phyloP scores from a whole-genome alignment of 2,888 invertebrate species.

The Terebella lapidaria region DNA sequence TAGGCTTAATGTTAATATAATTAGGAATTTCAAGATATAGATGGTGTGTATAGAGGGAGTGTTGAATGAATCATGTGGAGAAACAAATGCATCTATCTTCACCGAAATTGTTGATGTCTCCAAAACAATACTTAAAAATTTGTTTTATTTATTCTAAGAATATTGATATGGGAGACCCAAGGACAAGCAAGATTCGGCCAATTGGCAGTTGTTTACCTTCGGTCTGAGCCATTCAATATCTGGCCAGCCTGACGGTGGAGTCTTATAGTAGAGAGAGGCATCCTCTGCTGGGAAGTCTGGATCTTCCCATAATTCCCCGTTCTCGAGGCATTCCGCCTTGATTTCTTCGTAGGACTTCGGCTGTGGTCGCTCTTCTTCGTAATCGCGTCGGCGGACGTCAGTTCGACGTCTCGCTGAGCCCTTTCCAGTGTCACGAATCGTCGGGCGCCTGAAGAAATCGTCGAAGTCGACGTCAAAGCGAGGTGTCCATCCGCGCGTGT shows the following conservation, averaged over 20 bases:
- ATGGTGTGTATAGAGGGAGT: too few relatives aligned
- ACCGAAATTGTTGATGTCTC: too few relatives aligned
- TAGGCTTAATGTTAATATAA: background rate
- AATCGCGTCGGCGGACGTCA: background rate
- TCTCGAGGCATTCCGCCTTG: slow-evolving; percentile 65
- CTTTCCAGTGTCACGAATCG: slow-evolving; percentile 24
- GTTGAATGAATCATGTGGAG: too few relatives aligned
- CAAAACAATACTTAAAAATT: too few relatives aligned
- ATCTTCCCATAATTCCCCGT: slow-evolving; percentile 74
- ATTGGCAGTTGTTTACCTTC: slow-evolving; percentile 49
- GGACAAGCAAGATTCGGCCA: too few relatives aligned
- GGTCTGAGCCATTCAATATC: slow-evolving; percentile 90
- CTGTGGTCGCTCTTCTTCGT: slow-evolving; percentile 1
- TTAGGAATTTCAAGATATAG: too few relatives aligned
- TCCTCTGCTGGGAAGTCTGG: slow-evolving; percentile 80
- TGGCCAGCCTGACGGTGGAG: slow-evolving; percentile 65
- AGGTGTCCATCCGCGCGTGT: slow-evolving; percentile 17
- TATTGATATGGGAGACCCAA: too few relatives aligned
- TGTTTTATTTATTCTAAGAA: too few relatives aligned
- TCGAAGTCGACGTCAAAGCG: slow-evolving; percentile 6
- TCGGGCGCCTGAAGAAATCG: slow-evolving; percentile 10
- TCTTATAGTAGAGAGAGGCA: slow-evolving; percentile 78
- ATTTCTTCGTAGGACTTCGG: slow-evolving; percentile 88
- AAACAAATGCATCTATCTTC: too few relatives aligned
- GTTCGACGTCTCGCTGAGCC: slow-evolving; percentile 14